These are phyloP conservation scores for Oryzias woworae DNA, from an alignment of 2,113 vertebrate genomes.

Conservation along the genomic window DNA sequence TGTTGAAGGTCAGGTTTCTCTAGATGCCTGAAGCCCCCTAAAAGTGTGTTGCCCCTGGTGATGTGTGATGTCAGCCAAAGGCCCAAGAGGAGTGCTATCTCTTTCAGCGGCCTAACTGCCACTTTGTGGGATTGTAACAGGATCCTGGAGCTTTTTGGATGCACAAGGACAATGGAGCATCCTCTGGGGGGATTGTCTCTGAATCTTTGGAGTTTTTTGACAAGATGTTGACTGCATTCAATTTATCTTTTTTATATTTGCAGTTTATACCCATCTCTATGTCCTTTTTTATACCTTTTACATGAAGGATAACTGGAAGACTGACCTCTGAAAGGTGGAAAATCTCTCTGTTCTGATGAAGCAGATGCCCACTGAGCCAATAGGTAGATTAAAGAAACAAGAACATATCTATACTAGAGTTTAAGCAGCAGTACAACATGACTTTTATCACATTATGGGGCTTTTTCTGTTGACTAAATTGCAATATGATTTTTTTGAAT, in stretches of 20 bases:
- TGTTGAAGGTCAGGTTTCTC: conserved; percentile 63
- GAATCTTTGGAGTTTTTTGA: conserved; percentile 47
- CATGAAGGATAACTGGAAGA: neutral
- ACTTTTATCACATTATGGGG: too few relatives aligned
- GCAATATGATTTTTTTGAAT: too few relatives aligned
- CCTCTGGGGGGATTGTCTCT: conserved; percentile 67
- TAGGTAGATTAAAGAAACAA: neutral
- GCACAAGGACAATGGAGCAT: conserved; percentile 65
- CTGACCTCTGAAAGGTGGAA: conserved; percentile 9
- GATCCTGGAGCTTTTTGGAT: conserved; percentile 66
- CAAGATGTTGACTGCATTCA: neutral
- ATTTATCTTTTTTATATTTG: neutral
- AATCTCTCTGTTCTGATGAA: conserved; percentile 39
- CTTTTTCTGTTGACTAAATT: too few relatives aligned
- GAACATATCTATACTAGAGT: too few relatives aligned
- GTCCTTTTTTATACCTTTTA: neutral
- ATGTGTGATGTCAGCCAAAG: conserved; percentile 59
- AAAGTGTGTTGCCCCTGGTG: conserved; percentile 66
- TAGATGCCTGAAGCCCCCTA: conserved; percentile 61
- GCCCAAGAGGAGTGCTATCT: conserved; percentile 67
- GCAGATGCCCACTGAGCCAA: neutral
- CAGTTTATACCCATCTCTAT: neutral
- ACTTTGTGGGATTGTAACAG: conserved; percentile 73
- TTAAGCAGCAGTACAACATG: too few relatives aligned
- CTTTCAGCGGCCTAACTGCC: conserved; percentile 73